Conservation (phyloP, 2,113 vertebrate genomes). For the Rattus norvegicus region GRCr8 NC_086039.1:52740001-52740500, state of each 20-base stretch:
- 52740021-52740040: constrained; percentile 22
- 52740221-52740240: neutral
- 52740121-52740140: constrained; percentile 34
- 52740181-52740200: neutral
- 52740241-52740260: neutral
- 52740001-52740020: neutral
- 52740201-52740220: neutral
- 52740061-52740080: constrained; percentile 30
- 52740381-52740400: neutral
- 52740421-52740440: neutral
- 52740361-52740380: neutral
- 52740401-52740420: neutral
- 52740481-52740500: neutral
- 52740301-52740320: too few relatives aligned
- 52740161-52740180: neutral
- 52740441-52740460: neutral
- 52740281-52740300: too few relatives aligned
- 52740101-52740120: constrained; percentile 11
- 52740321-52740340: neutral
- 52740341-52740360: neutral
- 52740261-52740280: too few relatives aligned
- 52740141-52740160: neutral
- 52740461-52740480: neutral
- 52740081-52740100: constrained; percentile 51
- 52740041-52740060: neutral